A percentile compares a stretch with the other conserved stretches of the same genome.
These are phyloP conservation scores for Archocentrus centrarchus DNA, from an alignment of 2,113 vertebrate species.

Conservation along the genomic window DNA sequence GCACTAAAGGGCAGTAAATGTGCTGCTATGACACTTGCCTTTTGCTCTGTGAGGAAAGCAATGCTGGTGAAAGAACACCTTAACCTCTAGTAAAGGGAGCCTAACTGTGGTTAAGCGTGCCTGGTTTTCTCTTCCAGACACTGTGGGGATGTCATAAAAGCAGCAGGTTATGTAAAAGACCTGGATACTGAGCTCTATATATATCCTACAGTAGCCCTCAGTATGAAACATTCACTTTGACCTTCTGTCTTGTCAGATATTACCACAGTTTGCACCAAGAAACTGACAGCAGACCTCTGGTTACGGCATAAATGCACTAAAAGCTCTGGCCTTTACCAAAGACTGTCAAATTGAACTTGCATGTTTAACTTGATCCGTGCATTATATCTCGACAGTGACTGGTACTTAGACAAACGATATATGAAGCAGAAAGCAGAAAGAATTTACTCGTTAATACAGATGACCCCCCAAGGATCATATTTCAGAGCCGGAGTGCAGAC, in stretches of 20 bases:
- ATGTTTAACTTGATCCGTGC: slow-evolving; percentile 46
- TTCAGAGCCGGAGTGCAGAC: neutral
- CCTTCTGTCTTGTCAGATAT: slow-evolving; percentile 78
- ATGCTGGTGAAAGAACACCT: slow-evolving; percentile 22
- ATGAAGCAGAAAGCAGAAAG: slow-evolving; percentile 38
- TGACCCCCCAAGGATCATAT: neutral
- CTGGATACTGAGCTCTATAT: slow-evolving; percentile 68
- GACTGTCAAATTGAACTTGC: slow-evolving; percentile 65
- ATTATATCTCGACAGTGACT: slow-evolving; percentile 58
- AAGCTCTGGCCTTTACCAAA: slow-evolving; percentile 71
- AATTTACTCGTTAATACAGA: slow-evolving; percentile 37
- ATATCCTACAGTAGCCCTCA: slow-evolving; percentile 66
- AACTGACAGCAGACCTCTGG: slow-evolving; percentile 75
- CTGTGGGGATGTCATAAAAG: slow-evolving; percentile 41
- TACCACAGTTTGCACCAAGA: slow-evolving; percentile 59
- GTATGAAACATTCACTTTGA: slow-evolving; percentile 79
- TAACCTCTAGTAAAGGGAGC: slow-evolving; percentile 33
- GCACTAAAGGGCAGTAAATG: slow-evolving; percentile 33
- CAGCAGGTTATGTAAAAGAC: slow-evolving; percentile 72
- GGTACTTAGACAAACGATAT: slow-evolving; percentile 60
- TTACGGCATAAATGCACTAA: slow-evolving; percentile 69
- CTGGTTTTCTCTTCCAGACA: slow-evolving; percentile 34
- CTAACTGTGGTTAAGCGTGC: slow-evolving; percentile 35
- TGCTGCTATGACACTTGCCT: slow-evolving; percentile 1
- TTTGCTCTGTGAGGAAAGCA: slow-evolving; percentile 23